Evolutionary conservation across 2,888 invertebrate species (phyloP), one percentile per base, ranked within the genome.

Genomic region (Endotricha flammealis): DNA sequence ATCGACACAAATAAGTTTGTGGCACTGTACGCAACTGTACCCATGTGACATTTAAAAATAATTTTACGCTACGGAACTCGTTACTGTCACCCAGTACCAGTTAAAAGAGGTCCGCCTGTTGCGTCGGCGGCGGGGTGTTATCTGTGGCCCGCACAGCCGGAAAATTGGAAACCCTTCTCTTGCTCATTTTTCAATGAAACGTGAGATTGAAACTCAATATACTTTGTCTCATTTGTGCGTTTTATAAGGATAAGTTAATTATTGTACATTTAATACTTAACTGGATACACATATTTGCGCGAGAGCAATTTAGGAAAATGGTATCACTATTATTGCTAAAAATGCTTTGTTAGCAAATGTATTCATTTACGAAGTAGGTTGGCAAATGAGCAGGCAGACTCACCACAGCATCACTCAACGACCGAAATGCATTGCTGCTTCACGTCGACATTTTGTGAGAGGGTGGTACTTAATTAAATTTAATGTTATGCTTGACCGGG

Each of bases 31-130:
- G 28, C 44, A 46, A 48, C 31, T 51, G 54, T 69, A 61, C 54
- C 12, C 30, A 36, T 45, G 49, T 61, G 64, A 55, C 63, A 65
- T 66, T 69, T 65, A 62, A 63, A 65, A 67, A 59, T 61, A 61
- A 57, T 64, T 57, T 58, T 47, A 53, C 57, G 52, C 63, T 49
- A 36, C 49, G 52, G 51, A 57, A 51, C 57, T 60, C 50, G 64
- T 63, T 64, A 60, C 48, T 39, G 52, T 45, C 50, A 44, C 39
- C 7, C 17, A 11, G 24, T n/a, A 24, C 17, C 17, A 10, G 28
- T 23, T 29, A 28, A 39, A 43, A 31, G 40, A 36, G 42, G 31
- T 25, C 29, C 38, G 46, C 46, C 32, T 40, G 43, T 41, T 46
- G 53, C 52, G 50, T 48, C 36, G 29, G 16, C 14, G 28, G 11